Conservation (phyloP, 1,140 invertebrate species). For the Dryas iulia region DNA sequence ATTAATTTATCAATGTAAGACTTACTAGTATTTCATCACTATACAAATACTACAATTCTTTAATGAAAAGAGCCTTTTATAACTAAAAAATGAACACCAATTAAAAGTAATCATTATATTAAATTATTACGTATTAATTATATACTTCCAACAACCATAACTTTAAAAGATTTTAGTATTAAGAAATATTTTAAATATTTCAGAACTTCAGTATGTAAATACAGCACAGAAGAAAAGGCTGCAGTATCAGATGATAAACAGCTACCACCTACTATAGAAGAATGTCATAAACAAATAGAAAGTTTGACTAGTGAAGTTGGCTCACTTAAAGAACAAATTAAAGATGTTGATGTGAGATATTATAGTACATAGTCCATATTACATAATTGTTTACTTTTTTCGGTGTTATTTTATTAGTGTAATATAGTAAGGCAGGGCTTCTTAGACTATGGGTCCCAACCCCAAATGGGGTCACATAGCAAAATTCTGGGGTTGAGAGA, state of each 20-base stretch:
- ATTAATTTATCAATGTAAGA: background rate
- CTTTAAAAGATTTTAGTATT: too few species aligned
- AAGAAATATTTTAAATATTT: slow-evolving; percentile 3
- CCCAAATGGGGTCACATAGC: too few species aligned
- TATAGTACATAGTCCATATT: too few species aligned
- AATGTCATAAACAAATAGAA: slow-evolving; percentile 70
- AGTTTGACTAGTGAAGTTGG: slow-evolving; percentile 49
- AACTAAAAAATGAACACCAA: too few species aligned
- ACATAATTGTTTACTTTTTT: too few species aligned
- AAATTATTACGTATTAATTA: too few species aligned
- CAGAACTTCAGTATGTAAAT: slow-evolving; percentile 45
- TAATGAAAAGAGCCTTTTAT: background rate
- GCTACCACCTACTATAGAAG: slow-evolving; percentile 51
- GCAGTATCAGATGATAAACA: slow-evolving; percentile 49
- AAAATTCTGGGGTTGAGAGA: too few species aligned
- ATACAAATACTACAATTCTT: background rate
- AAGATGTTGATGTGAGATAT: slow-evolving; percentile 58
- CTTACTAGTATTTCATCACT: background rate
- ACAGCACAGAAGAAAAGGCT: slow-evolving; percentile 63
- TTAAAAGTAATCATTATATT: too few species aligned
- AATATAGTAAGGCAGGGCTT: too few species aligned
- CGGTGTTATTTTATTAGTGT: too few species aligned
- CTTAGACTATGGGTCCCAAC: too few species aligned
- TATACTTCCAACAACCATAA: too few species aligned
- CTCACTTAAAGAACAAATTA: slow-evolving; percentile 49